These are phyloP conservation scores for Fregata magnificens DNA, from an alignment of 2,113 vertebrate species.

Conservation along the genomic window DNA sequence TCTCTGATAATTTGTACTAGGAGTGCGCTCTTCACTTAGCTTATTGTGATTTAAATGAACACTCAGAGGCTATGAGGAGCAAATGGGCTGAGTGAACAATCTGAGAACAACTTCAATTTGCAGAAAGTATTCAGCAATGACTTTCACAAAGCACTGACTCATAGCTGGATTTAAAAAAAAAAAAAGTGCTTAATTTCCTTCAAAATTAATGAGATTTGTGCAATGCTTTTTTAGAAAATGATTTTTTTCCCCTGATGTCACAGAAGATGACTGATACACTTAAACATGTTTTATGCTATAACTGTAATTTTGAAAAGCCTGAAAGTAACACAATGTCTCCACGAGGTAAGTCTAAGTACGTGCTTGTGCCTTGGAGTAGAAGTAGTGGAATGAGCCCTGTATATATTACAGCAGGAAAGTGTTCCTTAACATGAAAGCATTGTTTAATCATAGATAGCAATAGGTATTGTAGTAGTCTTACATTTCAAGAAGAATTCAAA, in stretches of 20 bases:
- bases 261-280: neutral
- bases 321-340: neutral
- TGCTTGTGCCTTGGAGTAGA: neutral
- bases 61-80: neutral
- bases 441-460: neutral
- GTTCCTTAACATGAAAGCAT: neutral
- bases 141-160: constrained; percentile 28
- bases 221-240: neutral
- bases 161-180: neutral
- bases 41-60: neutral
- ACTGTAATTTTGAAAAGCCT: neutral
- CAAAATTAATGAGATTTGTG: neutral
- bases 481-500: constrained; percentile 20
- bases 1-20: neutral
- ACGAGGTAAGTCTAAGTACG: neutral
- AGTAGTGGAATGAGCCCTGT: neutral
- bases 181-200: neutral
- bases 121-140: neutral
- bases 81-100: neutral
- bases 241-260: neutral
- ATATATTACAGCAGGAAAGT: neutral
- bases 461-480: neutral
- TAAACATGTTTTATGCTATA: neutral
- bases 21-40: neutral
- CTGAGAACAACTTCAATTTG: neutral